Conservation (phyloP, 2,113 vertebrate genomes). For the Brachirus orientalis region DNA sequence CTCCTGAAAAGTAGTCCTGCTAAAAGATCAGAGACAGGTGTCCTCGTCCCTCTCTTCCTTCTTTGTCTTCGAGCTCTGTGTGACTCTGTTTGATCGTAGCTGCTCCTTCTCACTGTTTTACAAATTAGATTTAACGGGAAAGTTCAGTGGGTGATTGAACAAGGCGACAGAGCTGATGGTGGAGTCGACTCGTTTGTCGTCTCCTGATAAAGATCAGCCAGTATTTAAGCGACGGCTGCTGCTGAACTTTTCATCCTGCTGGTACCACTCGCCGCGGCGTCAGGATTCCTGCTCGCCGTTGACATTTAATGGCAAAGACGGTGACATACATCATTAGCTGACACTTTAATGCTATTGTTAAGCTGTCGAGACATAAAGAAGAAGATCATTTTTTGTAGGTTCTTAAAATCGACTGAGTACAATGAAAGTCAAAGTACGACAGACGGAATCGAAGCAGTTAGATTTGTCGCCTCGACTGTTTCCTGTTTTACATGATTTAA, state of each 20-base stretch:
- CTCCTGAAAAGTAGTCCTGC: too few relatives aligned
- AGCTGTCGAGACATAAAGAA: too few relatives aligned
- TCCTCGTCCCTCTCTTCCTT: constrained; percentile 1
- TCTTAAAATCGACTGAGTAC: too few relatives aligned
- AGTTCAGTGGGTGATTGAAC: constrained; percentile 24
- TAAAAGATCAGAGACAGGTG: neutral
- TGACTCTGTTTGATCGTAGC: neutral
- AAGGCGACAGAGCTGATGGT: constrained; percentile 27
- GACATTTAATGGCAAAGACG: constrained; percentile 43
- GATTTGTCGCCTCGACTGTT: too few relatives aligned
- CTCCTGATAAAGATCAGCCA: constrained; percentile 46
- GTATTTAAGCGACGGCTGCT: constrained; percentile 28
- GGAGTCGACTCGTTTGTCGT: constrained; percentile 18
- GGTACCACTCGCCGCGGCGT: constrained; percentile 28
- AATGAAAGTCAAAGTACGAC: too few relatives aligned
- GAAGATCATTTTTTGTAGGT: too few relatives aligned
- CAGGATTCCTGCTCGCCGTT: constrained; percentile 11
- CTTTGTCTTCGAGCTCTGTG: neutral
- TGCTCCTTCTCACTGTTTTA: constrained; percentile 8
- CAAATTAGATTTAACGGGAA: constrained; percentile 8
- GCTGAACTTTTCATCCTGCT: constrained; percentile 33
- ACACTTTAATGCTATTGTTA: too few relatives aligned
- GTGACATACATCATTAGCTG: constrained; percentile 46
- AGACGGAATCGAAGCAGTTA: too few relatives aligned
- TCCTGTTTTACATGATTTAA: too few relatives aligned